Evolutionary conservation across 1,140 invertebrate genomes (phyloP).

Genomic region (Drosophila neocordata): DNA sequence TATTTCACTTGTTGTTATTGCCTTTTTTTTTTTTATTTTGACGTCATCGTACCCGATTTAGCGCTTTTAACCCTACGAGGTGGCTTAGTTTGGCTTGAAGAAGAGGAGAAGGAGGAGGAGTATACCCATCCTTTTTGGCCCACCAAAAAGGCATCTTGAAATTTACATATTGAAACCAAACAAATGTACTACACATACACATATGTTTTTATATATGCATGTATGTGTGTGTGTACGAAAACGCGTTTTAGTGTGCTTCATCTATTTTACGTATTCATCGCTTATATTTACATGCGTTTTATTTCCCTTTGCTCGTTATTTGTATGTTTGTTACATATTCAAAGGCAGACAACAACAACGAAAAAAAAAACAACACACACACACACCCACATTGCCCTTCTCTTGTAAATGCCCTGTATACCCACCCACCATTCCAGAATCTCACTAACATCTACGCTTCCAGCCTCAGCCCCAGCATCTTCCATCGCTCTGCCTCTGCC

Average conservation of each 20-base stretch:
- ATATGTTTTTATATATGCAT: neutral
- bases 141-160: neutral
- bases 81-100: neutral
- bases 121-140: too few species aligned
- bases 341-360: constrained; percentile 19
- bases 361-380: too few species aligned
- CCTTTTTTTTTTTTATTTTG: constrained; percentile 18
- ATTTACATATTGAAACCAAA: constrained; percentile 2
- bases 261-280: constrained; percentile 77
- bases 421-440: too few species aligned
- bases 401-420: too few species aligned
- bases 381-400: too few species aligned
- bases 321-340: constrained; percentile 48
- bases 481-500: too few species aligned
- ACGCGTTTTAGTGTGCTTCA: constrained; percentile 59
- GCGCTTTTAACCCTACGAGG: constrained; percentile 16
- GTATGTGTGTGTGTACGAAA: too few species aligned
- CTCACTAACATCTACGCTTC: too few species aligned
- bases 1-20: constrained; percentile 41
- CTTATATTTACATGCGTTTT: constrained; percentile 72
- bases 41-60: constrained; percentile 29
- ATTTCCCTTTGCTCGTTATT: constrained; percentile 46
- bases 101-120: too few species aligned
- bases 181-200: constrained; percentile 24
- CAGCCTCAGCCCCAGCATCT: too few species aligned